These are phyloP conservation scores for Sardinella longiceps DNA, from an alignment of 2,797 vertebrate species.

Conservation along the genomic window DNA sequence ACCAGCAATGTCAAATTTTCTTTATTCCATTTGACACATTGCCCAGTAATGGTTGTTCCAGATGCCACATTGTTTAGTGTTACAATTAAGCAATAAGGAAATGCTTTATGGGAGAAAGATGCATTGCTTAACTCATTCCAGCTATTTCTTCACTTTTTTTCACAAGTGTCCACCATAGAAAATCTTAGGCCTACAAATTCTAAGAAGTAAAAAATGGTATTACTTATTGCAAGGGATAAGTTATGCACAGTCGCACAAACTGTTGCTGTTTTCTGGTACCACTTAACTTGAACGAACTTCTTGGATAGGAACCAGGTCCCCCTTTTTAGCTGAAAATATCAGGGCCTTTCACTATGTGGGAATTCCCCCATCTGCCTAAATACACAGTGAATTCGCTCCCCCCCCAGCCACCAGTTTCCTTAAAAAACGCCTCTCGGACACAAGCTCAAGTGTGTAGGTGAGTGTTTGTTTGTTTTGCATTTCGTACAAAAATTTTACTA, in stretches of 20 bases:
- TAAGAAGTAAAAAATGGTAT: too few species aligned
- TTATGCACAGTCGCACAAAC: not conserved
- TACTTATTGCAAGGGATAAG: not conserved
- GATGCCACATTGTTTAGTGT: not conserved
- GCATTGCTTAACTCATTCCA: not conserved
- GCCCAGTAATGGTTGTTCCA: not conserved
- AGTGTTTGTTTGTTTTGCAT: constrained; percentile 69
- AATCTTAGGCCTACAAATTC: too few species aligned
- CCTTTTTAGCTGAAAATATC: constrained; percentile 70
- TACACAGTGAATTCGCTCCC: constrained; percentile 74
- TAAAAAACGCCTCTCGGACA: constrained; percentile 75
- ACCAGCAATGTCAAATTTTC: not conserved
- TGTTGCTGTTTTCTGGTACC: constrained; percentile 42
- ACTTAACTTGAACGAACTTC: constrained; percentile 48
- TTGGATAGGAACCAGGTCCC: constrained; percentile 69
- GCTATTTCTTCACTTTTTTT: not conserved
- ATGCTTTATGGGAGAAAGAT: not conserved
- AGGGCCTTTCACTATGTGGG: constrained; percentile 75
- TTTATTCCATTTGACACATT: not conserved
- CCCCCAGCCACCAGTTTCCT: constrained; percentile 76
- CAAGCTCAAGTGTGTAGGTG: constrained; percentile 72
- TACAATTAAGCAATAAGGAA: not conserved
- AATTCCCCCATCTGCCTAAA: constrained; percentile 76
- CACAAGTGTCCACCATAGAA: not conserved
- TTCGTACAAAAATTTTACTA: constrained; percentile 31